phyloP scores from a whole-genome alignment of 2,113 vertebrate genomes.

The Eupsittula cactorum region DNA sequence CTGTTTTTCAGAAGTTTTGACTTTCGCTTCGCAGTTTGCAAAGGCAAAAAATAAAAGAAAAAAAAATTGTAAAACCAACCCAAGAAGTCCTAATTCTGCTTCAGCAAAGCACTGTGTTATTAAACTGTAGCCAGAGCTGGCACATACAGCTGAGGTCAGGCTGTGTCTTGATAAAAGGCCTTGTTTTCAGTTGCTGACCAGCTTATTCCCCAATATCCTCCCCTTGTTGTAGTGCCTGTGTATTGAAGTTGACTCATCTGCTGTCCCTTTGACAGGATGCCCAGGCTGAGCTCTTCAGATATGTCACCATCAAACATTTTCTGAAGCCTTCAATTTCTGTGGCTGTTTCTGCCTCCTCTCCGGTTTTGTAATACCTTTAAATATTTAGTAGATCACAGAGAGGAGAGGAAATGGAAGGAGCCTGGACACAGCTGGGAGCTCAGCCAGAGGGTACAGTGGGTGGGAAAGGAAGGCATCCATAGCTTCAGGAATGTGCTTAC shows the following conservation, averaged over 20 bases:
- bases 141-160: neutral
- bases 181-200: neutral
- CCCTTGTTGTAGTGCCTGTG: neutral
- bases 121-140: neutral
- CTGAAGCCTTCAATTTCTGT: neutral
- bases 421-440: neutral
- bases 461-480: neutral
- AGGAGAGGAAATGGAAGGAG: neutral
- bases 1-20: constrained; percentile 66
- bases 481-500: neutral
- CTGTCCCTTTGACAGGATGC: neutral
- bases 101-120: neutral
- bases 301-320: constrained; percentile 18
- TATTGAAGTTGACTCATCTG: neutral
- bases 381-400: neutral
- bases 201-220: neutral
- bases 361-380: neutral
- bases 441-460: neutral
- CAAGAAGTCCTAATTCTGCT: constrained; percentile 22
- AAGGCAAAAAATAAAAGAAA: neutral
- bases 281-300: neutral
- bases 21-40: constrained; percentile 17
- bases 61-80: neutral
- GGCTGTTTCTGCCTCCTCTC: neutral
- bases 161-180: neutral